Conservation (phyloP, 2,888 invertebrate genomes). For the Cataglyphis cursor region DNA sequence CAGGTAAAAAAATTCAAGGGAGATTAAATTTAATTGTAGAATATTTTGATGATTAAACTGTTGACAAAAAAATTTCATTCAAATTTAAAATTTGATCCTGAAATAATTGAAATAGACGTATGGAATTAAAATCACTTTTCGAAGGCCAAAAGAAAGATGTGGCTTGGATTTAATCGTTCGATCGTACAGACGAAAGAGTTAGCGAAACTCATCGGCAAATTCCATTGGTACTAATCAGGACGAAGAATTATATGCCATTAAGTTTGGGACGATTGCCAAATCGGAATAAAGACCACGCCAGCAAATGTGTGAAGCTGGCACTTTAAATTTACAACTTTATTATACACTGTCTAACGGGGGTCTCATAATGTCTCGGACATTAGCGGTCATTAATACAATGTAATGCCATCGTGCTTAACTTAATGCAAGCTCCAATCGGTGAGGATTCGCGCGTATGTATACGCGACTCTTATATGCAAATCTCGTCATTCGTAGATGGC, state of each 20-base stretch:
- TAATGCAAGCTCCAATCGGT: slow-evolving; percentile 12
- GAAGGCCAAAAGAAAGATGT: neutral
- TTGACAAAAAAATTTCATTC: neutral
- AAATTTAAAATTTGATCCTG: neutral
- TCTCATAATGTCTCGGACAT: slow-evolving; percentile 64
- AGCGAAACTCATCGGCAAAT: slow-evolving; percentile 49
- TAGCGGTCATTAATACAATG: slow-evolving; percentile 62
- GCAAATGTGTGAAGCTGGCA: slow-evolving; percentile 55
- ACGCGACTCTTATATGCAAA: slow-evolving; percentile 16
- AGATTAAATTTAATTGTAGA: neutral
- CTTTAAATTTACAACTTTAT: slow-evolving; percentile 80
- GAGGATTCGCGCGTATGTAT: neutral
- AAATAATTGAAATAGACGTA: neutral
- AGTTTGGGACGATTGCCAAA: slow-evolving; percentile 74
- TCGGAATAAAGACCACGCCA: slow-evolving; percentile 60
- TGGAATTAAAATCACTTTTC: neutral
- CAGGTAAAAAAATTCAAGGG: neutral
- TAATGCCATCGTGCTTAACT: slow-evolving; percentile 28
- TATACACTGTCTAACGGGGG: slow-evolving; percentile 67
- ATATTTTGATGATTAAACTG: neutral
- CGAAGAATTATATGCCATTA: slow-evolving; percentile 78
- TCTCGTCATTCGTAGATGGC: slow-evolving; percentile 1
- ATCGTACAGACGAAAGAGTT: slow-evolving; percentile 44
- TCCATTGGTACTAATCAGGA: slow-evolving; percentile 61
- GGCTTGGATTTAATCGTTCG: neutral